A percentile compares a stretch with the other conserved stretches of the same genome.
Conservation (phyloP, 2,113 vertebrate species). For the Centropus bengalensis region DNA sequence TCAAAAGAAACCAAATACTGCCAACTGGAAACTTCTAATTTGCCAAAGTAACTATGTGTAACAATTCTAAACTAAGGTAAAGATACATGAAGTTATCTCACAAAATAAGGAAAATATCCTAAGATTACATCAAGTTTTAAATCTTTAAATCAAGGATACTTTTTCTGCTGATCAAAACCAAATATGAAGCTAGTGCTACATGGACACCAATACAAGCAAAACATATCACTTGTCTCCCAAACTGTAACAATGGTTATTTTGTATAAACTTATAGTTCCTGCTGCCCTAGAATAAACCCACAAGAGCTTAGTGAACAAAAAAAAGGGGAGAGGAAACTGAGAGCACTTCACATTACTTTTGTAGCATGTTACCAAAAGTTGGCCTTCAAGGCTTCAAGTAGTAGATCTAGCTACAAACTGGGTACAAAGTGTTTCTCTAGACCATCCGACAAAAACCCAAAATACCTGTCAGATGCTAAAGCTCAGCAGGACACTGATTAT, state of each 20-base stretch:
- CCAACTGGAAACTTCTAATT: not conserved
- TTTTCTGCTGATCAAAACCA: not conserved
- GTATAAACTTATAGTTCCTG: not conserved
- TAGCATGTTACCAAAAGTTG: accelerated
- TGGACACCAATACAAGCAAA: not conserved
- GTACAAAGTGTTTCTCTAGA: not conserved
- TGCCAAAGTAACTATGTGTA: not conserved
- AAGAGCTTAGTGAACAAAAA: not conserved
- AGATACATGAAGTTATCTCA: not conserved
- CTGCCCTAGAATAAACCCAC: not conserved
- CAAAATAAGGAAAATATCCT: not conserved
- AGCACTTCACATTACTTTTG: not conserved
- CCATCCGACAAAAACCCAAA: not conserved
- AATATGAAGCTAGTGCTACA: not conserved
- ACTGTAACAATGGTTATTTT: not conserved
- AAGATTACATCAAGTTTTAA: not conserved
- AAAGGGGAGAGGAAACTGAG: not conserved
- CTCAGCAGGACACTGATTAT: not conserved
- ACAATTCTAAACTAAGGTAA: not conserved
- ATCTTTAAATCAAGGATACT: not conserved
- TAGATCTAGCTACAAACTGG: not conserved
- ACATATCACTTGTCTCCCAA: not conserved
- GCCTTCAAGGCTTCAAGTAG: not conserved
- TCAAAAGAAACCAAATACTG: not conserved
- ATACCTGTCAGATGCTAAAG: constrained; percentile 1